Evolutionary conservation across 2,113 vertebrate genomes (phyloP), one percentile per base, ranked within the genome.

Genomic region (Paramisgurnus dabryanus): DNA sequence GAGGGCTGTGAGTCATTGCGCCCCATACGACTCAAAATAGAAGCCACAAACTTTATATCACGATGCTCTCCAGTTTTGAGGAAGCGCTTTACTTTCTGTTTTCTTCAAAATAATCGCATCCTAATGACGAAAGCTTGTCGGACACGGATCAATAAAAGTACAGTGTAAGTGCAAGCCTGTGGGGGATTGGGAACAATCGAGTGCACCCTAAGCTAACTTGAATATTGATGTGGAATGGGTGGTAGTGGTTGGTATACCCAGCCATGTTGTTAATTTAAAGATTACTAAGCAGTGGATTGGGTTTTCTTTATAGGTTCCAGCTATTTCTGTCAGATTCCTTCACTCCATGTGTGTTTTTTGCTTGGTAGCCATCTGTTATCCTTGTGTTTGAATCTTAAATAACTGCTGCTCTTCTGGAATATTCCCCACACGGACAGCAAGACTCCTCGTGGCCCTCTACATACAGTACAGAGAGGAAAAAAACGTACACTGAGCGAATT

Each of bases 301-400:
- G 79, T 67, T 72, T 45, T 76, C 71, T 66, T 70, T 70, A 63
- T 68, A 78, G 76, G 70, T 43, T 58, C 78, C 70, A 40, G 43
- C 66, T 61, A 71, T 49, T 22, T 61, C 80, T 61, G 41, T 61
- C 80, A 60, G 18, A 68, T 64, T 82, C 57, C 3, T n/a, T 68
- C 79, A 60, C 66, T 41, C 49, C 45, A 7, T 75, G 15, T 80
- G 10, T 27, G 22, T n/a, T 57, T 75, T 58, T 22, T 55, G 60
- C n/a, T 11, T 71, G 83, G 67, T 71, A 72, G 79, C 84, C 80
- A 85, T 85, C 84, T 85, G 83, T 85, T 80, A 79, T 79, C 80
- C 65, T 49, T 79, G 67, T 66, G 78, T 82, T 76, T 80, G 61
- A 72, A 64, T 78, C 74, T 76, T 82, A 85, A 80, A 80, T 69